Evolutionary conservation across 2,113 vertebrate genomes (phyloP), one percentile per base, ranked within the genome.

Genomic region (Aspidoscelis tigris): DNA sequence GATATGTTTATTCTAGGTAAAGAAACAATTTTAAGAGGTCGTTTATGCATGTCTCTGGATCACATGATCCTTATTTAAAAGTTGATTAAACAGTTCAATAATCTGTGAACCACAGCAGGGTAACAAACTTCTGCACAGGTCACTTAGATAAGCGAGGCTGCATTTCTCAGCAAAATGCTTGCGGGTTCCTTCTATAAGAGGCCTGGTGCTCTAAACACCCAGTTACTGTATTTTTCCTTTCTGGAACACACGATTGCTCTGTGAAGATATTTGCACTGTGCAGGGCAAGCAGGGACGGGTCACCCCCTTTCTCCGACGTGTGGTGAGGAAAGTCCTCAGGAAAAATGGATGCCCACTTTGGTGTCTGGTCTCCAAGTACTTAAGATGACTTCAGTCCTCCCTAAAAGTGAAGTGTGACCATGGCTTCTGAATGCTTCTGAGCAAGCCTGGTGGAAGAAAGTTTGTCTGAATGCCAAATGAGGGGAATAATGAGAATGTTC

Each of bases 11-110:
- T 81, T 91, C 85, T 91, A 76, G 83, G 43, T 41, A 84, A 66
- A 33, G 81, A 64, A 86, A 84, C 70, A n/a, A 33, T 41, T 80
- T 22, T 43, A 66, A 74, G 55, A 80, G 44, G 14, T 66, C n/a
- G 47, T 43, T 80, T 66, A 74, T 65, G 14, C 26, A 69, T 12
- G 33, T 43, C 89, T 88, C 71, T 71, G 75, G 53, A 90, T 76
- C n/a, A 58, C 82, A 70, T 78, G 83, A 86, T 4, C 11, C 69
- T 66, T 44, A 75, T 33, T 43, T 73, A 22, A 39, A 66, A 39
- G 11, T 20, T 85, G 66, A 91, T 41, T 84, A 84, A 88, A 26
- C 21, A 80, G 84, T 69, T 88, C 81, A 88, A 89, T 58, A 92
- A 89, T 81, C 88, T 1, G 26, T 50, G 44, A 73, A 80, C 64